Conservation (phyloP, 2,113 vertebrate genomes). For the Macrotis lagotis region DNA sequence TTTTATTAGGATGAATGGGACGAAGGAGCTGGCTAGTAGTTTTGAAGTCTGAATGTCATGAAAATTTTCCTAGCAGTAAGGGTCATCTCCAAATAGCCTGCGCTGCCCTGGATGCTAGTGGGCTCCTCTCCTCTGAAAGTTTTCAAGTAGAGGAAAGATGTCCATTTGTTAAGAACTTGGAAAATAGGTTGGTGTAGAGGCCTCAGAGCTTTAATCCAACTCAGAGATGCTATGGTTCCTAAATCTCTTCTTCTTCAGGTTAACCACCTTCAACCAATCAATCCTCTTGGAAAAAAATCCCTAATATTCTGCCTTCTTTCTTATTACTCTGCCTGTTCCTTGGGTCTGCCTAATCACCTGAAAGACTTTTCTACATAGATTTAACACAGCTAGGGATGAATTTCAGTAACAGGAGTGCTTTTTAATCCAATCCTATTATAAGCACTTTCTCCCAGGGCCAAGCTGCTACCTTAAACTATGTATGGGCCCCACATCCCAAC, state of each 20-base stretch:
- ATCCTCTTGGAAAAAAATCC: background rate
- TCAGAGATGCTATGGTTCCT: background rate
- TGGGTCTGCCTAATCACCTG: background rate
- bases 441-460: background rate
- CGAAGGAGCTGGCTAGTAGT: background rate
- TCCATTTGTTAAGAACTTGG: background rate
- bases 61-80: background rate
- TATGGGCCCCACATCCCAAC: background rate
- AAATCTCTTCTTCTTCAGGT: background rate
- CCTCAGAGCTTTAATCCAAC: background rate
- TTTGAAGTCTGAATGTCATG: background rate
- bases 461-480: background rate
- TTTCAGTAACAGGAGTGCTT: background rate
- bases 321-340: background rate
- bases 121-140: background rate
- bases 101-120: background rate
- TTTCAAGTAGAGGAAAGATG: background rate
- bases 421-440: background rate
- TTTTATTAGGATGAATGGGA: background rate
- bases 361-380: background rate
- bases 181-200: background rate
- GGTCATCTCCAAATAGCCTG: background rate
- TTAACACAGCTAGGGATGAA: background rate
- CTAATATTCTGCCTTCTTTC: background rate
- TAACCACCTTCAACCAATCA: background rate